Percentiles rank a stretch among this genome's conserved stretches.
These are phyloP conservation scores for Eupithecia insigniata DNA, from an alignment of 2,888 invertebrate genomes.

Conservation along the genomic window DNA sequence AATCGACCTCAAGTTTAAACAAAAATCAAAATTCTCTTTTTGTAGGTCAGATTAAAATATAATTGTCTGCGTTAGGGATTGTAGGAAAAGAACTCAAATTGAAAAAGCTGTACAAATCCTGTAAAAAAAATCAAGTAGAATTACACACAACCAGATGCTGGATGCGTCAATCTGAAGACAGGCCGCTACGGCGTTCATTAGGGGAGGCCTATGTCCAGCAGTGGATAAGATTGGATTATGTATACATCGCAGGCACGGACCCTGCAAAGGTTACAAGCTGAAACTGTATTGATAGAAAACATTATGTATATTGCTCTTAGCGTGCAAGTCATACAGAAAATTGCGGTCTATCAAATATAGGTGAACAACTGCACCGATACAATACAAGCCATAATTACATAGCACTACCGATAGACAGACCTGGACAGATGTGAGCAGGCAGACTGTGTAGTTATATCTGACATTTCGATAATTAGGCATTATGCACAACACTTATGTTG, in stretches of 20 bases:
- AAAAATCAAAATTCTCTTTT: no score
- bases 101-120: no score
- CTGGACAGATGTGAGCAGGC: conserved; percentile 39
- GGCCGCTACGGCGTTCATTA: no score
- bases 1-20: no score
- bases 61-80: no score
- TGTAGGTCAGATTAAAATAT: no score
- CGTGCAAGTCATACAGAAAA: not conserved
- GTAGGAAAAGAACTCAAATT: no score
- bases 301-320: not conserved
- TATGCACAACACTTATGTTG: conserved; percentile 35
- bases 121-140: no score
- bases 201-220: no score
- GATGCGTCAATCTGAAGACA: no score
- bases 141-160: no score
- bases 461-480: conserved; percentile 55
- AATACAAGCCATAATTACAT: conserved; percentile 1
- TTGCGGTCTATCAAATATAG: not conserved
- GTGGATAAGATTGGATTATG: no score
- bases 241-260: not conserved
- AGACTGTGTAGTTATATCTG: conserved; percentile 55
- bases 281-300: not conserved
- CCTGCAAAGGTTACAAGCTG: not conserved
- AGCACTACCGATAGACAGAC: conserved; percentile 5
- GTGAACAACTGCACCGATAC: conserved; percentile 3